phyloP scores from a whole-genome alignment of 2,888 invertebrate genomes.

The Morpho achilles region DNA sequence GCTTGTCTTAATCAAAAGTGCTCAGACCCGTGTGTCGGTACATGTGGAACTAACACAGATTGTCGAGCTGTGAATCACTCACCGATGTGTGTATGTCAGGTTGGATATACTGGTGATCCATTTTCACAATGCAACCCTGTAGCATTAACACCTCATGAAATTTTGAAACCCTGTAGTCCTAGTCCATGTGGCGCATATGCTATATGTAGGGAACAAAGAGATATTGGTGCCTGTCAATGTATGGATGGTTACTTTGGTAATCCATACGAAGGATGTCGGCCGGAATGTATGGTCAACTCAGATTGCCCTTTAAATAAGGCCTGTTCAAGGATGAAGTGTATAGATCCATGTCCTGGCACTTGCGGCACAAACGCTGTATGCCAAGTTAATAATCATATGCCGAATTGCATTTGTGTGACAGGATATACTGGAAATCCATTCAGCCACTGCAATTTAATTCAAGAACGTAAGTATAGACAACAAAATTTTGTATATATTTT shows the following conservation, averaged over 20 bases:
- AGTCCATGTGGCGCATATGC: conserved; percentile 83
- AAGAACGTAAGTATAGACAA: conserved; percentile 58
- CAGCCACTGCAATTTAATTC: conserved; percentile 73
- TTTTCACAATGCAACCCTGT: conserved; percentile 81
- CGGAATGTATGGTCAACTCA: conserved; percentile 85
- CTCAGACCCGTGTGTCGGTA: conserved; percentile 84
- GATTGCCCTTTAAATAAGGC: conserved; percentile 86
- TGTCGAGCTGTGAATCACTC: conserved; percentile 87
- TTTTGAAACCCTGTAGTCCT: conserved; percentile 81
- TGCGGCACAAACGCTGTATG: conserved; percentile 87
- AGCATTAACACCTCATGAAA: conserved; percentile 54
- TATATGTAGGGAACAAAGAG: conserved; percentile 79
- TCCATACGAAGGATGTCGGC: conserved; percentile 88
- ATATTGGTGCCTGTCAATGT: conserved; percentile 84
- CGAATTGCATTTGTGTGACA: conserved; percentile 83
- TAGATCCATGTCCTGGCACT: conserved; percentile 88
- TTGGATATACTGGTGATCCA: conserved; percentile 87
- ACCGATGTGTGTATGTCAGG: conserved; percentile 84
- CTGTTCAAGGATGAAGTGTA: conserved; percentile 86
- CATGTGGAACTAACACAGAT: conserved; percentile 84
- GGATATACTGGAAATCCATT: conserved; percentile 85
- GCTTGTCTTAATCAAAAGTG: conserved; percentile 85
- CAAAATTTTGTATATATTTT: background rate
- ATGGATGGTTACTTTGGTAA: conserved; percentile 83
- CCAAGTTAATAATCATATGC: conserved; percentile 86